phyloP scores from a whole-genome alignment of 2,113 vertebrate genomes.

The Phocoena sinus region DNA sequence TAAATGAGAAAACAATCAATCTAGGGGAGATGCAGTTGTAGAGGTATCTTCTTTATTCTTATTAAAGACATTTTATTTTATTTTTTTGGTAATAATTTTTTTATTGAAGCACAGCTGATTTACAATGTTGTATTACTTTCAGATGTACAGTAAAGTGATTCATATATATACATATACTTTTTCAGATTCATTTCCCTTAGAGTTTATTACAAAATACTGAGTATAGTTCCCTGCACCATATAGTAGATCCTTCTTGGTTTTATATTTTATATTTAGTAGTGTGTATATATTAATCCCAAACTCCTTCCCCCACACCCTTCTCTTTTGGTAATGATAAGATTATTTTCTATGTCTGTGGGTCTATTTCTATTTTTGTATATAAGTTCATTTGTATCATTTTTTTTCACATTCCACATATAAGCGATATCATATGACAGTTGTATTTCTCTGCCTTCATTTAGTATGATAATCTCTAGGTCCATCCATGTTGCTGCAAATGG shows the following conservation, averaged over 20 bases:
- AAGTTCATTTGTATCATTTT: background rate
- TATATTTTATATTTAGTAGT: background rate
- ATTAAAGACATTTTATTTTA: background rate
- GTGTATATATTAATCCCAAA: background rate
- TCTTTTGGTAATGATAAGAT: background rate
- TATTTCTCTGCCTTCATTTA: background rate
- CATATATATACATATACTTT: background rate
- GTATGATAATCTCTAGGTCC: background rate
- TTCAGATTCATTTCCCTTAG: background rate
- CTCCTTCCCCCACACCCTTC: background rate
- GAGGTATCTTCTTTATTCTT: background rate
- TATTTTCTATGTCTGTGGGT: background rate
- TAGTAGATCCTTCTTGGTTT: background rate
- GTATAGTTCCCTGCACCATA: background rate
- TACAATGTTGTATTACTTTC: background rate
- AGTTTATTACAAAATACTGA: background rate
- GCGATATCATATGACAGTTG: background rate
- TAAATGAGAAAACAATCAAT: background rate
- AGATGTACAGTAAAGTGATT: background rate
- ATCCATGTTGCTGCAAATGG: background rate
- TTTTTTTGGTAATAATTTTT: background rate
- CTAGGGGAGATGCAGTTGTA: background rate
- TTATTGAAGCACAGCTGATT: background rate
- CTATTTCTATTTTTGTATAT: background rate
- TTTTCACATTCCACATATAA: background rate